phyloP scores from a whole-genome alignment of 1,140 invertebrate genomes.

The Drosophila ercepeae region DNA sequence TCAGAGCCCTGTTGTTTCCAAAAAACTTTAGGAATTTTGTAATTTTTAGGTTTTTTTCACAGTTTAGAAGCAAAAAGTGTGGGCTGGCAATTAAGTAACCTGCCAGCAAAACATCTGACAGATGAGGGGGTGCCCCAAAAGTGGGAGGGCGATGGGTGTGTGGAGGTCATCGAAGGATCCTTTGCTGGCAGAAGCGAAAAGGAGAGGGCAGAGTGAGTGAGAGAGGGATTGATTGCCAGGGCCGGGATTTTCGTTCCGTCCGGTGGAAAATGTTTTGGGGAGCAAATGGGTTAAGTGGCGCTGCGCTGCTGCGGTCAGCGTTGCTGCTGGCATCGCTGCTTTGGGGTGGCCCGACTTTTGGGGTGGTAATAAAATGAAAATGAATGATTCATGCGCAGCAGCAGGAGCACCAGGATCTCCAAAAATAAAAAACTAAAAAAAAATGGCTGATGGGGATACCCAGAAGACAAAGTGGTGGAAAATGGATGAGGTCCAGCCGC shows the following conservation, averaged over 20 bases:
- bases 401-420: conserved; percentile 1
- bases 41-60: neutral
- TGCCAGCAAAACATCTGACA: conserved; percentile 79
- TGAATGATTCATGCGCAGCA: conserved; percentile 79
- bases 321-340: conserved; percentile 21
- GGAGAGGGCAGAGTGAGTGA: conserved; percentile 6
- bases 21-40: no score
- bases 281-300: conserved; percentile 72
- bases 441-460: neutral
- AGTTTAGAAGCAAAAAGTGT: neutral
- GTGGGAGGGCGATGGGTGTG: neutral
- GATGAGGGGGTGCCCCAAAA: conserved; percentile 13
- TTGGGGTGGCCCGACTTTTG: conserved; percentile 11
- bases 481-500: neutral
- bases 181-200: conserved; percentile 23
- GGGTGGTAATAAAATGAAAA: conserved; percentile 45
- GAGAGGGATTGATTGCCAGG: conserved; percentile 66
- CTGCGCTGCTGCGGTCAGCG: conserved; percentile 31
- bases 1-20: no score
- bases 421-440: conserved; percentile 1
- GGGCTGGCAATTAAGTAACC: conserved; percentile 82
- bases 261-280: conserved; percentile 8
- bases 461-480: conserved; percentile 20
- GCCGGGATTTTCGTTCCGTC: conserved; percentile 3
- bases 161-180: conserved; percentile 38